phyloP scores from a whole-genome alignment of 2,888 invertebrate species.

The Muschampia plurimacula region DNA sequence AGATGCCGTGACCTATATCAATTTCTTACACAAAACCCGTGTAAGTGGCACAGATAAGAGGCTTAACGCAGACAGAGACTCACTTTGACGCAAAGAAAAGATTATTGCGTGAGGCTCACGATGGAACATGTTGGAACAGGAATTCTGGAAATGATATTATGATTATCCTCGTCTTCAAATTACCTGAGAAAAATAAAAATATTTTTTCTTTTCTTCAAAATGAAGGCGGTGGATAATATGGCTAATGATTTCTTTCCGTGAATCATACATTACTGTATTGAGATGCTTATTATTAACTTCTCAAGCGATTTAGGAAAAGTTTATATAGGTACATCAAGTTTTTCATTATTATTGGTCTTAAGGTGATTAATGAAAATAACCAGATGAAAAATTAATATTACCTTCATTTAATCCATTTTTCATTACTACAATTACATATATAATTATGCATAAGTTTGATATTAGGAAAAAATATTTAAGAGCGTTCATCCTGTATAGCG shows the following conservation, averaged over 20 bases:
- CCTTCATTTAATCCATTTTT: no score
- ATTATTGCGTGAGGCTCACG: slow-evolving; percentile 12
- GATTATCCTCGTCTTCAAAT: slow-evolving; percentile 1
- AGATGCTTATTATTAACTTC: no score
- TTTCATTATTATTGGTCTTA: no score
- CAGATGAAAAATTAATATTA: no score
- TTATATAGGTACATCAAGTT: no score
- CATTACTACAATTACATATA: no score
- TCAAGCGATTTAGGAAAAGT: no score
- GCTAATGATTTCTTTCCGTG: background rate
- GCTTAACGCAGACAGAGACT: slow-evolving; percentile 11
- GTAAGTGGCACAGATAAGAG: slow-evolving; percentile 25
- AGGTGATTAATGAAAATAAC: no score
- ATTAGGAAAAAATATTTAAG: no score
- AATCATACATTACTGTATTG: no score
- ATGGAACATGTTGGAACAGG: slow-evolving; percentile 12
- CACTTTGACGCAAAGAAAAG: slow-evolving; percentile 28
- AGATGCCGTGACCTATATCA: slow-evolving; percentile 23
- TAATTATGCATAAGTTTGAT: no score
- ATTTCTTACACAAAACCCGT: slow-evolving; percentile 26
- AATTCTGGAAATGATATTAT: slow-evolving; percentile 13
- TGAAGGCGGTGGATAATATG: background rate
- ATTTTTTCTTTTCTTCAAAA: background rate
- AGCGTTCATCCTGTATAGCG: no score
- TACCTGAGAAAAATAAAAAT: background rate